phyloP scores from a whole-genome alignment of 30 jellyfish, hydroid and myxozoan species.

The Catostylus mosaicus region DNA sequence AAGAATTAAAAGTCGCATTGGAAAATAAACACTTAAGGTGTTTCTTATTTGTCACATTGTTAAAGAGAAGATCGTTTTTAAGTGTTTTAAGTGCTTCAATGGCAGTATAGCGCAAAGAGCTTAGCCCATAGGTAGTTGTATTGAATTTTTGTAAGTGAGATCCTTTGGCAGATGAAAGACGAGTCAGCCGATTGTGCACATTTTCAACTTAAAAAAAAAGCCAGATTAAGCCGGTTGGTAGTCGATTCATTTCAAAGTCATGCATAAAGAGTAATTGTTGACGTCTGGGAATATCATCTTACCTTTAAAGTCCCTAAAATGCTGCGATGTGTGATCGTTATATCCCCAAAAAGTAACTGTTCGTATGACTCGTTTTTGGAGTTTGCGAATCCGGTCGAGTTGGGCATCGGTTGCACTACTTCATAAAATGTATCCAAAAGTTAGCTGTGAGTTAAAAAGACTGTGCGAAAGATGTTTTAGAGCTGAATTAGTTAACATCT shows the following conservation, averaged over 20 bases:
- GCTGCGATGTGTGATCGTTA: constrained; percentile 20
- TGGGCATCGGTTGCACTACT: constrained; percentile 2
- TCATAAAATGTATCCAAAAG: too few species aligned
- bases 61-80: constrained; percentile 1
- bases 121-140: constrained; percentile 12
- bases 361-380: constrained; percentile 6
- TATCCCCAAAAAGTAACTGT: background rate
- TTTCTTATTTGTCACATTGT: too few species aligned
- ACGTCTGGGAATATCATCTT: constrained; percentile 9
- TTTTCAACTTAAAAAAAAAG: background rate
- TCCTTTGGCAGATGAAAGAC: constrained; percentile 8
- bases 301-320: constrained; percentile 3
- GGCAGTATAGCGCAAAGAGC: constrained; percentile 23
- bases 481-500: background rate
- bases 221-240: constrained; percentile 9
- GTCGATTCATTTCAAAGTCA: constrained; percentile 5
- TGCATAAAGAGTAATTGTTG: constrained; percentile 12
- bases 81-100: background rate
- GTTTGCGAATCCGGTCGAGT: constrained; percentile 2
- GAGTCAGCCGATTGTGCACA: constrained; percentile 25
- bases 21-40: background rate
- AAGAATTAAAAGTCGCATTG: constrained; percentile 5
- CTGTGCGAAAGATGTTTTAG: constrained; percentile 16
- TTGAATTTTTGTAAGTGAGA: background rate
- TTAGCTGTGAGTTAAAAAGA: constrained; percentile 12